Conservation (phyloP, 2,113 vertebrate species). For the Penelope pileata region DNA sequence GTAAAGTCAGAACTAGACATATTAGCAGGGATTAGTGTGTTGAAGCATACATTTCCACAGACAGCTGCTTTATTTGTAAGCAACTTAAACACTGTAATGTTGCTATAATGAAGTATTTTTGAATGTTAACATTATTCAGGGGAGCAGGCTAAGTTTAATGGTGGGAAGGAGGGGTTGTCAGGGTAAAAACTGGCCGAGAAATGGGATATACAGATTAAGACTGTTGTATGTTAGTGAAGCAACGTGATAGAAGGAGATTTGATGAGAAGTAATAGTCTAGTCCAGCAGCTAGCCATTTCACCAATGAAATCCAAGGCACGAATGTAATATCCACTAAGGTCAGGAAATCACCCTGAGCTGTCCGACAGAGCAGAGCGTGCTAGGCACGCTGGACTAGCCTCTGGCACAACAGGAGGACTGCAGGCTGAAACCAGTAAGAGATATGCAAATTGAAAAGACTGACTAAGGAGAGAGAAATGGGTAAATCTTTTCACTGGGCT, state of each 20-base stretch:
- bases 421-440: background rate
- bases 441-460: background rate
- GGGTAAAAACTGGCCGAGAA: background rate
- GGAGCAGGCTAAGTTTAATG: background rate
- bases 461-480: background rate
- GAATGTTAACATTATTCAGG: background rate
- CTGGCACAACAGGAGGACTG: background rate
- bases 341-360: background rate
- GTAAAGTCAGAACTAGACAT: background rate
- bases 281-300: background rate
- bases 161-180: background rate
- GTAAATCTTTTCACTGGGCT: background rate
- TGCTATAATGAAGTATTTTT: background rate
- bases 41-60: background rate
- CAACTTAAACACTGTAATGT: background rate
- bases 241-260: background rate
- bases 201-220: background rate
- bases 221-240: background rate
- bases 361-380: background rate
- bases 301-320: background rate
- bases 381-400: background rate
- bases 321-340: background rate
- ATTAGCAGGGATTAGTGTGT: background rate
- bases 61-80: background rate
- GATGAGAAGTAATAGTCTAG: background rate